phyloP scores from a whole-genome alignment of 2,888 invertebrate genomes.

The Acleris holmiana region DNA sequence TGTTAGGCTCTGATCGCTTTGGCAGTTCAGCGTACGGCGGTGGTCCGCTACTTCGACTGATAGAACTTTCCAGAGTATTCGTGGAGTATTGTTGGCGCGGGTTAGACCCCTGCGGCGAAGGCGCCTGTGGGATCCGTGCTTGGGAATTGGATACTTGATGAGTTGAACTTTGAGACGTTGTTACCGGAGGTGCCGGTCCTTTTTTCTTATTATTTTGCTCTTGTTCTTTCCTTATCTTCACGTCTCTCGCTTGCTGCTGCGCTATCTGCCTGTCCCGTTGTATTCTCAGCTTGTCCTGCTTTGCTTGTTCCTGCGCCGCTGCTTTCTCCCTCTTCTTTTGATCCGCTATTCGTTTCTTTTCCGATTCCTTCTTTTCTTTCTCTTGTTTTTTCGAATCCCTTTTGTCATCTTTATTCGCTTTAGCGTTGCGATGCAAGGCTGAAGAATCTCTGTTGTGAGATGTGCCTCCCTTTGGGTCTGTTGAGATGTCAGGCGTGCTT shows the following conservation, averaged over 20 bases:
- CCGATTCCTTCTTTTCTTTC: conserved; percentile 60
- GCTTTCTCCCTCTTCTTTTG: conserved; percentile 57
- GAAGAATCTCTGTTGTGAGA: conserved; percentile 28
- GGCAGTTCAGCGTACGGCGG: conserved; percentile 63
- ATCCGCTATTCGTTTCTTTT: conserved; percentile 57
- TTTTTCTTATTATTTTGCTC: conserved; percentile 46
- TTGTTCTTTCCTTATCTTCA: conserved; percentile 42
- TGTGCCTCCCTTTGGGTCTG: conserved; percentile 53
- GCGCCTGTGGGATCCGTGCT: conserved; percentile 4
- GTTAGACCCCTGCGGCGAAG: conserved; percentile 23
- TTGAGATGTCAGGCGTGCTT: conserved; percentile 58
- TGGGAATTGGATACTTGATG: conserved; percentile 20
- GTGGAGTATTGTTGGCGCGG: conserved; percentile 50
- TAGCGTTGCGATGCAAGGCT: conserved; percentile 40
- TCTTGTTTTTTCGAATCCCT: conserved; percentile 50
- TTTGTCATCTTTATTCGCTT: conserved; percentile 44
- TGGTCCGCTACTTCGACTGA: conserved; percentile 69
- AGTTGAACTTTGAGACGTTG: conserved; percentile 36
- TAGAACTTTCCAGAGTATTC: conserved; percentile 73
- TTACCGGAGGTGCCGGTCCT: conserved; percentile 37
- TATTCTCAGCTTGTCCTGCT: conserved; percentile 55
- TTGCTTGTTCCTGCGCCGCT: conserved; percentile 53
- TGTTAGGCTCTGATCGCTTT: conserved; percentile 45
- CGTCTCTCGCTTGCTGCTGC: conserved; percentile 43
- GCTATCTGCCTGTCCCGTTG: conserved; percentile 49